Percentiles rank a stretch among this genome's conserved stretches.
Conservation (phyloP, 1,140 invertebrate genomes). For the Metopolophium dirhodum region DNA sequence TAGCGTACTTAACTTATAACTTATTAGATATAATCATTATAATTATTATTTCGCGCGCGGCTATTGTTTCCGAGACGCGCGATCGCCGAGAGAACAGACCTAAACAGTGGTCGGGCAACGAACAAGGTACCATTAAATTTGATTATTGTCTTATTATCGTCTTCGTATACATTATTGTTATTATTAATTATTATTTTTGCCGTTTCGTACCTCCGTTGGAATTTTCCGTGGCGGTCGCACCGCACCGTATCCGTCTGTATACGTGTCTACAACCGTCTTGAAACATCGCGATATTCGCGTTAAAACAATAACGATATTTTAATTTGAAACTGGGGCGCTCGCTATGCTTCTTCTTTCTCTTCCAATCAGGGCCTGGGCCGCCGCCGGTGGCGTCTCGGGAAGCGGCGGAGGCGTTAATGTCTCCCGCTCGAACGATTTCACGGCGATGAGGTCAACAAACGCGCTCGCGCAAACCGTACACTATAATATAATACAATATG, state of each 20-base stretch:
- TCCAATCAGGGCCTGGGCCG: background rate
- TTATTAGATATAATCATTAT: background rate
- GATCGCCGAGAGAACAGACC: background rate
- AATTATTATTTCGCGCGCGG: background rate
- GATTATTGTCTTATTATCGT: background rate
- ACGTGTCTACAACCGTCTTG: background rate
- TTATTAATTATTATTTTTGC: background rate
- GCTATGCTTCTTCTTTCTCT: background rate
- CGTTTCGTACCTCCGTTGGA: background rate
- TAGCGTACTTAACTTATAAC: background rate
- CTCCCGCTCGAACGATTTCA: background rate
- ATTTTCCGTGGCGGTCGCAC: background rate
- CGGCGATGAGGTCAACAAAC: background rate
- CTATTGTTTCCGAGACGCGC: background rate
- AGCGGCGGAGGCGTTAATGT: background rate
- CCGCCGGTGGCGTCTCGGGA: background rate
- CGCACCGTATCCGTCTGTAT: background rate
- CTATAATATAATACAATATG: no score
- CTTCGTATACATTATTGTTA: background rate
- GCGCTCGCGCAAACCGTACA: background rate
- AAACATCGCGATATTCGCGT: background rate
- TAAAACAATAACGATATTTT: slow-evolving; percentile 19
- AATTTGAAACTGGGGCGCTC: background rate
- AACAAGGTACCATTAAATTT: slow-evolving; percentile 1
- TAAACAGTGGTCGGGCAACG: background rate